These are phyloP conservation scores for Willisornis vidua DNA, from an alignment of 2,113 vertebrate species.

Conservation along the genomic window DNA sequence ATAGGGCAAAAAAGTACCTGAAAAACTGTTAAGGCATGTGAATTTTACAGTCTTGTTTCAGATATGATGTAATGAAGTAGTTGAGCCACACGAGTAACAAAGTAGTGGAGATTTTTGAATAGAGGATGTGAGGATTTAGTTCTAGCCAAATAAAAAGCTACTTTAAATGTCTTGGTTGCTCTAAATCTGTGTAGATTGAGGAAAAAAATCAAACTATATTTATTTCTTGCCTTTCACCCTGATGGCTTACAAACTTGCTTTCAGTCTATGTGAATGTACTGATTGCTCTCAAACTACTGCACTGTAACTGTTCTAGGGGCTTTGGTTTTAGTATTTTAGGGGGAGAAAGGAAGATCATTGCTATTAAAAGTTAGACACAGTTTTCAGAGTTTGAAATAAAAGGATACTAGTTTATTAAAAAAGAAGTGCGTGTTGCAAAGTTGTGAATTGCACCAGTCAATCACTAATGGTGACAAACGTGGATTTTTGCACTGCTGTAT, in stretches of 20 bases:
- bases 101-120: background rate
- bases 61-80: background rate
- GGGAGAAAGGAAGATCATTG: background rate
- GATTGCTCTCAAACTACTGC: background rate
- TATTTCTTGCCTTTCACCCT: background rate
- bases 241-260: background rate
- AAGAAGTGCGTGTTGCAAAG: background rate
- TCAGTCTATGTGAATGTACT: background rate
- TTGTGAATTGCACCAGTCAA: background rate
- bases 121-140: background rate
- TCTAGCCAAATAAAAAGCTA: background rate
- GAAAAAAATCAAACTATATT: background rate
- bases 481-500: background rate
- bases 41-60: background rate
- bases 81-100: background rate
- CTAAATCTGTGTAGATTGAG: background rate
- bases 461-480: background rate
- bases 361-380: background rate
- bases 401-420: background rate
- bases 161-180: background rate
- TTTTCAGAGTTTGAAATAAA: background rate
- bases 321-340: background rate
- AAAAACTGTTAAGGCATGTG: background rate
- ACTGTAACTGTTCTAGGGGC: background rate
- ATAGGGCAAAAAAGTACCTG: accelerated